A percentile compares a stretch with the other conserved stretches of the same genome.
Evolutionary conservation across 2,888 invertebrate genomes (phyloP).

Genomic region (Agrotis clavis): DNA sequence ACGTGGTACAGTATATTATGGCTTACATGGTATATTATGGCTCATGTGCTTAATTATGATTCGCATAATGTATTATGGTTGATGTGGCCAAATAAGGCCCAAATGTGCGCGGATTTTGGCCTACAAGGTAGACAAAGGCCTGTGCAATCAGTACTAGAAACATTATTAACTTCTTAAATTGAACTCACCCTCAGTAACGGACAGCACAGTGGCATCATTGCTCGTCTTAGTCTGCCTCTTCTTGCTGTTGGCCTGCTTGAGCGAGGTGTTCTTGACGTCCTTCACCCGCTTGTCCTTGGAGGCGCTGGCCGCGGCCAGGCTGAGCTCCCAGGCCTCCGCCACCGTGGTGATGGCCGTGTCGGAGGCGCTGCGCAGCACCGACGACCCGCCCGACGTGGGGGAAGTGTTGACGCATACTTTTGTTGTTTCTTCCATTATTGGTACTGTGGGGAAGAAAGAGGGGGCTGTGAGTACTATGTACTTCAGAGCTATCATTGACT

Average conservation of each 20-base stretch:
- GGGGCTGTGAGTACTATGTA: neutral
- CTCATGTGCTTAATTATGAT: no score
- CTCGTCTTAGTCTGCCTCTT: constrained; percentile 79
- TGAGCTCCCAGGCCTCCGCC: constrained; percentile 95
- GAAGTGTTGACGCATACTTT: constrained; percentile 69
- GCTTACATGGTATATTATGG: no score
- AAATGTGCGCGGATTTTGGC: no score
- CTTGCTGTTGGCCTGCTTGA: constrained; percentile 85
- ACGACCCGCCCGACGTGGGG: constrained; percentile 89
- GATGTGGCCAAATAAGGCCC: no score
- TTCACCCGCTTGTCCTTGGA: constrained; percentile 97
- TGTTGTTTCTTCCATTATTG: constrained; percentile 78
- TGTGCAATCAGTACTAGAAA: no score
- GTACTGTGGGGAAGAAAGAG: constrained; percentile 69
- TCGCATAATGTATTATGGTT: no score
- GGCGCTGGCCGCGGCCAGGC: constrained; percentile 96
- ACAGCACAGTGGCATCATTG: constrained; percentile 74
- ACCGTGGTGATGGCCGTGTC: constrained; percentile 95
- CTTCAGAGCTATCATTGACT: neutral
- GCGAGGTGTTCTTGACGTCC: constrained; percentile 93
- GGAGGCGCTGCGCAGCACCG: constrained; percentile 92
- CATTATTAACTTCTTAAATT: no score
- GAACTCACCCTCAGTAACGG: constrained; percentile 74
- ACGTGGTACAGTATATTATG: no score
- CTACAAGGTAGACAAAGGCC: no score